Conservation (phyloP, 2,113 vertebrate genomes). For the Anthoscopus minutus region DNA sequence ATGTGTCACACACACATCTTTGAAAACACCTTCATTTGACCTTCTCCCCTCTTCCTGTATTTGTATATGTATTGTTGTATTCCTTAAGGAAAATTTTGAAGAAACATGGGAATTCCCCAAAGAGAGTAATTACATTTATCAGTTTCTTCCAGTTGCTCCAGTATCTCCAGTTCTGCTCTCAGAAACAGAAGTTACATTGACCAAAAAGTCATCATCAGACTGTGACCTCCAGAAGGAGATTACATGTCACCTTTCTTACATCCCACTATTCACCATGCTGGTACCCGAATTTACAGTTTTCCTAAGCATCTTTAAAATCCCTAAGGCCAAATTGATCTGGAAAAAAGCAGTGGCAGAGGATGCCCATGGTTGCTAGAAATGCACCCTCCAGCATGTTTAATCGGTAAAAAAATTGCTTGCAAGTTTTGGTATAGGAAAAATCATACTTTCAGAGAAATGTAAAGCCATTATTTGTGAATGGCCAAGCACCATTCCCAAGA, state of each 20-base stretch:
- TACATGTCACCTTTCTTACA: not conserved
- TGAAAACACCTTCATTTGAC: not conserved
- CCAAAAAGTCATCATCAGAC: not conserved
- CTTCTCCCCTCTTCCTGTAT: not conserved
- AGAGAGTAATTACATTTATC: not conserved
- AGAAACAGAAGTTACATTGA: not conserved
- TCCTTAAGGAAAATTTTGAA: not conserved
- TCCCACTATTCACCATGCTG: not conserved
- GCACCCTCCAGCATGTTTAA: not conserved
- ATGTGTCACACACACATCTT: not conserved
- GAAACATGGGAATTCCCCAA: not conserved
- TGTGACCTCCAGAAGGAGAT: not conserved
- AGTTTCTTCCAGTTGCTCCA: not conserved
- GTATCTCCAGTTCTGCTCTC: not conserved
- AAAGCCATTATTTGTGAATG: not conserved
- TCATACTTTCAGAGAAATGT: not conserved
- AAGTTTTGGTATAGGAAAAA: not conserved
- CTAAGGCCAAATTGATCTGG: not conserved
- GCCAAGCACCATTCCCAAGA: not conserved
- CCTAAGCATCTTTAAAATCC: not conserved
- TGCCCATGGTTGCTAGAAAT: fast-evolving
- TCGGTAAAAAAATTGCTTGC: not conserved
- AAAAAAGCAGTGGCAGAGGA: not conserved
- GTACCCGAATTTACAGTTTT: not conserved
- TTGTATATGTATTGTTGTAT: not conserved